Conservation (phyloP, 2,797 vertebrate genomes). For the Tragelaphus oryx region DNA sequence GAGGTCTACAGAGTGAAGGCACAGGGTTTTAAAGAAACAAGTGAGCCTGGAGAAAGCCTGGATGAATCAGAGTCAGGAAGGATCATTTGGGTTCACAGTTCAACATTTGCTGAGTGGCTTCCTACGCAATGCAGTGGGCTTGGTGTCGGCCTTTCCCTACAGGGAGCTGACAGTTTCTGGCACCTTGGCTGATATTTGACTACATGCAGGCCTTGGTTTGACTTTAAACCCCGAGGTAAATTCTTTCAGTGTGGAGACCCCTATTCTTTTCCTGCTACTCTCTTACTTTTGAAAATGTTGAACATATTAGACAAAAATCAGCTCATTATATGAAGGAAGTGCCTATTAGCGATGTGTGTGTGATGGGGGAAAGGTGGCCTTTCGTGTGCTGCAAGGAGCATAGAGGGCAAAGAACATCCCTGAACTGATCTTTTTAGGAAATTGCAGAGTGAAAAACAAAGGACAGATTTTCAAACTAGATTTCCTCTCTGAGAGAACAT, state of each 20-base stretch:
- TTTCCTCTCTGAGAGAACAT: slow-evolving; percentile 68
- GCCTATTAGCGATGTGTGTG: neutral
- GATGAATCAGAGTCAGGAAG: neutral
- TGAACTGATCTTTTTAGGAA: slow-evolving; percentile 61
- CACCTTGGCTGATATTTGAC: neutral
- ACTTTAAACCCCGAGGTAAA: neutral
- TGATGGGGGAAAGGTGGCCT: neutral
- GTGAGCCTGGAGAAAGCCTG: neutral
- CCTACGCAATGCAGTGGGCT: neutral
- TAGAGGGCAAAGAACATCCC: neutral
- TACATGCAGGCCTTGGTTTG: neutral
- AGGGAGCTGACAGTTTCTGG: too few relatives aligned
- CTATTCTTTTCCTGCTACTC: neutral
- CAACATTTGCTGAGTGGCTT: neutral
- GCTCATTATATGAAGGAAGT: neutral
- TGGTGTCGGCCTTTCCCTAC: neutral
- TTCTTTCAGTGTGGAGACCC: neutral
- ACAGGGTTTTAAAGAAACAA: neutral
- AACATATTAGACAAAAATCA: neutral
- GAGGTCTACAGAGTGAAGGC: neutral
- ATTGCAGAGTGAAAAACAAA: slow-evolving; percentile 68
- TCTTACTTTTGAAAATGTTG: slow-evolving; percentile 22
- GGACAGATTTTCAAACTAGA: slow-evolving; percentile 70
- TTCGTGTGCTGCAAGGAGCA: neutral
- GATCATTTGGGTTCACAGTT: neutral